These are phyloP conservation scores for Aeoliscus strigatus DNA, from an alignment of 2,797 vertebrate genomes.

Conservation along the genomic window DNA sequence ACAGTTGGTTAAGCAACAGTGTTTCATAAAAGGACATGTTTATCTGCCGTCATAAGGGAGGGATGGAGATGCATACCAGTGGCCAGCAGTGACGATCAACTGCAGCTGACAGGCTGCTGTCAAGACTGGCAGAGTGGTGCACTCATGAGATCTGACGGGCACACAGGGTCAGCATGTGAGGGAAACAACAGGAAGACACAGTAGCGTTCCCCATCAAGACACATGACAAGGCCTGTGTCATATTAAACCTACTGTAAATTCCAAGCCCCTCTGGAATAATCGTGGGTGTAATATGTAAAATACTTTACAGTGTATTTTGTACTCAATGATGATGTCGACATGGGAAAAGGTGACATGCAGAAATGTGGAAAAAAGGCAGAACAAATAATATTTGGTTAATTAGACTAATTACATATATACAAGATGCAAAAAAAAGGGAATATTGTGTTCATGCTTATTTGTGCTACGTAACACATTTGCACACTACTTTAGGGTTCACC, in stretches of 20 bases:
- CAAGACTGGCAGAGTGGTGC: slow-evolving; percentile 60
- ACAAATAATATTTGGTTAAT: too few relatives aligned
- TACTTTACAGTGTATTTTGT: too few relatives aligned
- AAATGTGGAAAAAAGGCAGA: too few relatives aligned
- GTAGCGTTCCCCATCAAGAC: slow-evolving; percentile 10
- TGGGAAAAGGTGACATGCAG: too few relatives aligned
- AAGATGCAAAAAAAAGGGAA: too few relatives aligned
- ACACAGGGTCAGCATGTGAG: slow-evolving; percentile 43
- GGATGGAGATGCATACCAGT: slow-evolving; percentile 31
- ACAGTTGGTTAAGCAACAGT: too few relatives aligned
- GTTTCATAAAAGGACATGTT: too few relatives aligned
- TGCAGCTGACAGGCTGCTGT: slow-evolving; percentile 52
- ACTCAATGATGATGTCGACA: slow-evolving; percentile 1
- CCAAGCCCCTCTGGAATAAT: not conserved
- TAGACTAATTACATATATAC: too few relatives aligned
- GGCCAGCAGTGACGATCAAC: slow-evolving; percentile 31
- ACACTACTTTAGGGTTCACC: too few relatives aligned
- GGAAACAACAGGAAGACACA: slow-evolving; percentile 37
- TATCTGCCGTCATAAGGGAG: slow-evolving; percentile 10
- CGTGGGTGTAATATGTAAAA: too few relatives aligned
- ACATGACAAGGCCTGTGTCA: slow-evolving; percentile 3
- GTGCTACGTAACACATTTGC: too few relatives aligned
- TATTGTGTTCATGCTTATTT: too few relatives aligned
- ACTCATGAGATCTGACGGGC: slow-evolving; percentile 60
- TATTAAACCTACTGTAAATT: slow-evolving; percentile 1